These are phyloP conservation scores for Merodon equestris DNA, from an alignment of 2,888 invertebrate genomes.

Conservation along the genomic window DNA sequence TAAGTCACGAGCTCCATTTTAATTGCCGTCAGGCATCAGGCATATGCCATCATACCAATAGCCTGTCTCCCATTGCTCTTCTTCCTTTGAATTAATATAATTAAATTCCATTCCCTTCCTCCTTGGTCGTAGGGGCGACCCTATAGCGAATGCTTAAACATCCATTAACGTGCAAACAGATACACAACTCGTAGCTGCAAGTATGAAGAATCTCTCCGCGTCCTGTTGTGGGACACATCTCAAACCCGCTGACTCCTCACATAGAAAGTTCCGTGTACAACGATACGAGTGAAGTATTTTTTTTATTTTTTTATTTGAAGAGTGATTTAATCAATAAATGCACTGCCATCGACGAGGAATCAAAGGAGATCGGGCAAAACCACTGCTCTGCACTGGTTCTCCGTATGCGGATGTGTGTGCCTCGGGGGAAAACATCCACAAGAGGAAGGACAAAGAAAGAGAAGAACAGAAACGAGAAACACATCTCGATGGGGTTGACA, in stretches of 20 bases:
- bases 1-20: background rate
- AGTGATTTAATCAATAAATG: slow-evolving; percentile 61
- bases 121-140: too few relatives aligned
- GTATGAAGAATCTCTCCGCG: too few relatives aligned
- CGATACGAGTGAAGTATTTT: slow-evolving; percentile 2
- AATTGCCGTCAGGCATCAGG: slow-evolving; percentile 8
- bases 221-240: too few relatives aligned
- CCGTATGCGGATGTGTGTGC: background rate
- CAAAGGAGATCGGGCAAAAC: slow-evolving; percentile 16
- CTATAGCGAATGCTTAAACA: slow-evolving; percentile 38
- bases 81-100: slow-evolving; percentile 30
- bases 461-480: slow-evolving; percentile 4
- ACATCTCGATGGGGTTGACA: slow-evolving; percentile 3
- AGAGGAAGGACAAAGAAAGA: too few relatives aligned
- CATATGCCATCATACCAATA: too few relatives aligned
- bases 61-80: too few relatives aligned
- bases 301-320: slow-evolving; percentile 20
- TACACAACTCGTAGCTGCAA: too few relatives aligned
- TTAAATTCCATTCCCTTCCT: slow-evolving; percentile 44
- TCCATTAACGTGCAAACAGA: slow-evolving; percentile 27
- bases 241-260: background rate
- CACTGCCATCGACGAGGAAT: slow-evolving; percentile 48
- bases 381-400: background rate
- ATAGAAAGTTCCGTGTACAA: too few relatives aligned
- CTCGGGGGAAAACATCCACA: too few relatives aligned